A percentile compares a stretch with the other conserved stretches of the same genome.
phyloP scores from a whole-genome alignment of 1,140 invertebrate species.

The Pseudomyrmex pallidus region DNA sequence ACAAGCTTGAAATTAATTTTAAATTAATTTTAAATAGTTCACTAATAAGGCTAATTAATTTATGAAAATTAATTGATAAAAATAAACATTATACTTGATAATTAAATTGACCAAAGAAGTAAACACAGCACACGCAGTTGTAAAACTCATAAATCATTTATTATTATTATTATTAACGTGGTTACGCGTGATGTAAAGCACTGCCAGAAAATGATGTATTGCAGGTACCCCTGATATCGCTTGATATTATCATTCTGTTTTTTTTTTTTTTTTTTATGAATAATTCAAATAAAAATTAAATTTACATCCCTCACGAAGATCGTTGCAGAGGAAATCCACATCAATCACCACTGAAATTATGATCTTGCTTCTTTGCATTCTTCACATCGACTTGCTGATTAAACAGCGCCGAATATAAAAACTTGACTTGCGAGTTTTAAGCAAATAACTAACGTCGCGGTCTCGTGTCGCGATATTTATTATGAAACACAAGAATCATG shows the following conservation, averaged over 20 bases:
- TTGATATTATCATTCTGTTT: neutral
- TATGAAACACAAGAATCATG: neutral
- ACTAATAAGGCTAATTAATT: too few relatives aligned
- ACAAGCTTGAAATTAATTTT: too few relatives aligned
- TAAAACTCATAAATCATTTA: constrained; percentile 6
- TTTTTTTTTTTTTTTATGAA: constrained; percentile 1
- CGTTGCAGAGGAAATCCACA: neutral
- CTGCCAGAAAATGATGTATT: neutral
- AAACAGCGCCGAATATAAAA: neutral
- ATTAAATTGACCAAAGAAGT: neutral
- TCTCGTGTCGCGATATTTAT: neutral
- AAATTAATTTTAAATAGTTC: too few relatives aligned
- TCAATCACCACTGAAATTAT: constrained; percentile 17
- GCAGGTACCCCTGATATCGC: neutral
- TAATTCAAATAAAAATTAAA: constrained; percentile 24
- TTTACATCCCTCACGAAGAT: constrained; percentile 10
- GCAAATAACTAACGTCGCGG: neutral
- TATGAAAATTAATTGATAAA: constrained; percentile 5
- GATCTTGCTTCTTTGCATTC: neutral
- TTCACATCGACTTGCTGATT: neutral
- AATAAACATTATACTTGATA: neutral
- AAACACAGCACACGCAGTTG: neutral
- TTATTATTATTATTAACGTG: constrained; percentile 11
- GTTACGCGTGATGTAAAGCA: neutral
- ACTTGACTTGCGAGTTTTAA: too few relatives aligned